phyloP scores from a whole-genome alignment of 1,140 invertebrate genomes.

The Thrips palmi region DNA sequence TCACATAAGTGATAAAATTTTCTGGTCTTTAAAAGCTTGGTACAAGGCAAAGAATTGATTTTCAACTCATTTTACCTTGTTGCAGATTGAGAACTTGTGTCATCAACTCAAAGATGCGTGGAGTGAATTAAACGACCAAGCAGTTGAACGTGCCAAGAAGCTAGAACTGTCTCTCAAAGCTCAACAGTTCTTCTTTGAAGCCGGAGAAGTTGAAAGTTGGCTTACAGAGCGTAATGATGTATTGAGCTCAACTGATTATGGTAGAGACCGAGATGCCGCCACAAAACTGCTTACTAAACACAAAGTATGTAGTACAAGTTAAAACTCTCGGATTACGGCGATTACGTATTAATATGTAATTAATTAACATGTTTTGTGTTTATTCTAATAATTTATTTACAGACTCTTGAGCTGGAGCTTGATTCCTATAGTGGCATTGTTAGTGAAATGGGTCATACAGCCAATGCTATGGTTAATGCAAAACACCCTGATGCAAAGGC shows the following conservation, averaged over 20 bases:
- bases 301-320: constrained; percentile 36
- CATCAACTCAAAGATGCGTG: constrained; percentile 42
- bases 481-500: constrained; percentile 63
- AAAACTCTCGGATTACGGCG: not conserved
- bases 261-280: constrained; percentile 71
- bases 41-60: not conserved
- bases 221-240: constrained; percentile 71
- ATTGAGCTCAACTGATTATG: constrained; percentile 62
- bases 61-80: not conserved
- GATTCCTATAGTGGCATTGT: constrained; percentile 87
- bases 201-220: constrained; percentile 85
- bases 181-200: constrained; percentile 80
- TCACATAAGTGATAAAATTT: not conserved
- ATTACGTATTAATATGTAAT: constrained; percentile 3
- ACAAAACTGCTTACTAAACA: constrained; percentile 83
- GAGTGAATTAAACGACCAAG: constrained; percentile 45
- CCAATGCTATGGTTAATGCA: constrained; percentile 52
- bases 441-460: constrained; percentile 77
- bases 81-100: constrained; percentile 43
- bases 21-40: not conserved
- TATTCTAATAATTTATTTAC: constrained; percentile 13
- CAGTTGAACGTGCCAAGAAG: constrained; percentile 48
- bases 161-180: constrained; percentile 71
- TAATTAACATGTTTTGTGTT: constrained; percentile 5
- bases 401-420: constrained; percentile 78